Percentiles rank a stretch among this genome's conserved stretches.
Conservation (phyloP, 2,797 vertebrate genomes). For the Hemitrygon akajei region DNA sequence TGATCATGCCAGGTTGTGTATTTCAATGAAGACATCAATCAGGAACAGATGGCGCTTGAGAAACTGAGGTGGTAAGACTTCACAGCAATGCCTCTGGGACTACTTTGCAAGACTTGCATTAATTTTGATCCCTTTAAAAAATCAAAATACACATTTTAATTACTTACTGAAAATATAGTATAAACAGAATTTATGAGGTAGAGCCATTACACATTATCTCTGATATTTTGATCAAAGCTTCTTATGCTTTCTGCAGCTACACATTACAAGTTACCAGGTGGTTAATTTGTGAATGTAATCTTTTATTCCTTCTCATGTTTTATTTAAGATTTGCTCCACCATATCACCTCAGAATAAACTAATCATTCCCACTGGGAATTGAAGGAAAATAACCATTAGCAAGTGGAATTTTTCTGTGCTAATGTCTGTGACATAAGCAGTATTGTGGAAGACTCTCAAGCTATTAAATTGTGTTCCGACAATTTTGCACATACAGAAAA, state of each 20-base stretch:
- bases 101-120: slow-evolving; percentile 14
- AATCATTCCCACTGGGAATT: not conserved
- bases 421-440: not conserved
- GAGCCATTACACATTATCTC: not conserved
- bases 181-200: slow-evolving; percentile 14
- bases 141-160: slow-evolving; percentile 18
- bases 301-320: not conserved
- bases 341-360: not conserved
- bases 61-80: not conserved
- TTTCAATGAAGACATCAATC: slow-evolving; percentile 7
- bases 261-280: not conserved
- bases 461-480: not conserved
- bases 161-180: not conserved
- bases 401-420: not conserved
- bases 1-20: not conserved
- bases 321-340: not conserved
- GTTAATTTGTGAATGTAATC: not conserved
- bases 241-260: not conserved
- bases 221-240: not conserved
- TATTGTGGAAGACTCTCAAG: not conserved
- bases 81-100: not conserved
- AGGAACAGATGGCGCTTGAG: not conserved
- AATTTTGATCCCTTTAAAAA: not conserved
- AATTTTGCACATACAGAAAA: not conserved
- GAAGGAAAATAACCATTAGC: not conserved